Evolutionary conservation across 2,797 vertebrate genomes (phyloP).

Genomic region (Emydoidea blandingii): DNA sequence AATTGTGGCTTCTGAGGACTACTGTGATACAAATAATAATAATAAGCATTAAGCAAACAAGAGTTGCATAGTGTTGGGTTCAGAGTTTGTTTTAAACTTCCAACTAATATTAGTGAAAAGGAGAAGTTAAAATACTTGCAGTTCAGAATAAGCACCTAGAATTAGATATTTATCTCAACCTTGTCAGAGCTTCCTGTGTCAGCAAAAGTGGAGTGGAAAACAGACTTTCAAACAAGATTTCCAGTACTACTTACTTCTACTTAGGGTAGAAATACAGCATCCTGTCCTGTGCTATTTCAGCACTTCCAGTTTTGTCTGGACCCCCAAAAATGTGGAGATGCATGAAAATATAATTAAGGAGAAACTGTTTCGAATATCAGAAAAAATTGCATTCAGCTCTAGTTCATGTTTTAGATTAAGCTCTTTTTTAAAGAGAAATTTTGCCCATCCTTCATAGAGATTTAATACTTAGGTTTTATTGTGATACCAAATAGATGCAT

Average conservation of each 20-base stretch:
- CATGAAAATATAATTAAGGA: rapidly evolving
- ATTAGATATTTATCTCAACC: rapidly evolving
- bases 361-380: neutral
- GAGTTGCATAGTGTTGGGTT: neutral
- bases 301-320: neutral
- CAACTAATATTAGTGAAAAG: neutral
- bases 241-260: neutral
- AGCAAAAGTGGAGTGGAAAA: neutral
- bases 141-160: neutral
- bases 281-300: neutral
- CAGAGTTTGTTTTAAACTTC: neutral
- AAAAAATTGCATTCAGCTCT: neutral
- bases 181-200: neutral
- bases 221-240: neutral
- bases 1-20: neutral
- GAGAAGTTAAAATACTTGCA: neutral
- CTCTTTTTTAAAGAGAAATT: neutral
- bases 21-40: neutral
- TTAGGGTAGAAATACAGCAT: neutral
- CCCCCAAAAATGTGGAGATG: rapidly evolving
- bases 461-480: neutral
- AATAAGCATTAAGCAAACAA: neutral
- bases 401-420: neutral
- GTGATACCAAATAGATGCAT: neutral
- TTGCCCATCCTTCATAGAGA: rapidly evolving